These are phyloP conservation scores for Mormyrus hasselquistii DNA, from an alignment of 2,797 vertebrate species.

Conservation along the genomic window DNA sequence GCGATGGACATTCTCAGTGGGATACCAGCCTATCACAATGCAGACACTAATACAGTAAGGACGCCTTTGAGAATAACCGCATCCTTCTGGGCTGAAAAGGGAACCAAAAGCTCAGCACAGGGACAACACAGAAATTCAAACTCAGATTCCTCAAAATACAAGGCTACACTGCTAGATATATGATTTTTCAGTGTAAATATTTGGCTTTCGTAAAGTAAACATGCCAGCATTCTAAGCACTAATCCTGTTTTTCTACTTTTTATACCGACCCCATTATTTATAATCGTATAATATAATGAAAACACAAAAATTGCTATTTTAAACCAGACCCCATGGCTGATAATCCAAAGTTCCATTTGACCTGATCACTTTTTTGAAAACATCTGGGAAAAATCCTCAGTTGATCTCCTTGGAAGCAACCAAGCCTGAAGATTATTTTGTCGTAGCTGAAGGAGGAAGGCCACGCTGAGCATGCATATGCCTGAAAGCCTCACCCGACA, in stretches of 20 bases:
- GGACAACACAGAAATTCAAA: not conserved
- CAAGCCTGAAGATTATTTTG: not conserved
- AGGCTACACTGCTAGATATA: not conserved
- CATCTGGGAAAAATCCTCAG: not conserved
- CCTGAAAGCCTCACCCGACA: not conserved
- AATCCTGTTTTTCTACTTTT: not conserved
- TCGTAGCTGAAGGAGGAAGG: not conserved
- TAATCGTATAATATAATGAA: not conserved
- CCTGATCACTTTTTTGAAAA: not conserved
- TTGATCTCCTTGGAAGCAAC: not conserved
- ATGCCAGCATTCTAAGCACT: not conserved
- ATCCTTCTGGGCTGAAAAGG: not conserved
- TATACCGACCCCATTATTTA: not conserved
- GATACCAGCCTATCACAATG: not conserved
- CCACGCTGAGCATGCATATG: not conserved
- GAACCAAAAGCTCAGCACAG: not conserved
- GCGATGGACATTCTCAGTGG: not conserved
- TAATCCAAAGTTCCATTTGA: not conserved
- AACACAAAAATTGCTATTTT: not conserved
- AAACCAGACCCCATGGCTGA: not conserved
- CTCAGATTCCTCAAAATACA: not conserved
- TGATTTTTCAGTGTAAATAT: not conserved
- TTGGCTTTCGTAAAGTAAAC: not conserved
- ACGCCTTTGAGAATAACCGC: not conserved
- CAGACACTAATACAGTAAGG: not conserved